These are phyloP conservation scores for Anabacerthia variegaticeps DNA, from an alignment of 2,797 vertebrate genomes.

Conservation along the genomic window DNA sequence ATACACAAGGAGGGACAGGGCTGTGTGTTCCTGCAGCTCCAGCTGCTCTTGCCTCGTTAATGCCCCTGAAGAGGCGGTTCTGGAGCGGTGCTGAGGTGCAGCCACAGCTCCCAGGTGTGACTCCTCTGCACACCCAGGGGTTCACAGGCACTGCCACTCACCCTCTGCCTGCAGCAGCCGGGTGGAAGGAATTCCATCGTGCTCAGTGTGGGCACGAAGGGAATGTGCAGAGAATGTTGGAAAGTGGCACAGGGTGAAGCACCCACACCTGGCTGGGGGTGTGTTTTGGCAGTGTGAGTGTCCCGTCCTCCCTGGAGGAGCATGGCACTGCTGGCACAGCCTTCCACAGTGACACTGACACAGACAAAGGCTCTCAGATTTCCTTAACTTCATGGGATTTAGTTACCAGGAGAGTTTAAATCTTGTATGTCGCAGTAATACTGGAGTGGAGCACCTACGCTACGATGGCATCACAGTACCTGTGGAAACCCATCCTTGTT, in stretches of 20 bases:
- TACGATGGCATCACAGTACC: neutral
- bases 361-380: neutral
- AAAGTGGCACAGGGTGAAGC: neutral
- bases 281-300: rapidly evolving
- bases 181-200: neutral
- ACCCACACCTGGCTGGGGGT: neutral
- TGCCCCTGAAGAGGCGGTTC: neutral
- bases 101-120: neutral
- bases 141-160: neutral
- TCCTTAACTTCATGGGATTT: neutral
- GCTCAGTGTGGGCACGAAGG: neutral
- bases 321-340: neutral
- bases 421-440: neutral
- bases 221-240: neutral
- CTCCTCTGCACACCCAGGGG: rapidly evolving
- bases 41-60: neutral
- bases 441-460: neutral
- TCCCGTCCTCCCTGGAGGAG: neutral
- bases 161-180: neutral
- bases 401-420: neutral
- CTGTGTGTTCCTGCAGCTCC: neutral
- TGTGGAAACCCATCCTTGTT: neutral
- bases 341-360: neutral
- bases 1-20: neutral
- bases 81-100: neutral